These are phyloP conservation scores for Nerophis ophidion DNA, from an alignment of 2,113 vertebrate species.

Conservation along the genomic window DNA sequence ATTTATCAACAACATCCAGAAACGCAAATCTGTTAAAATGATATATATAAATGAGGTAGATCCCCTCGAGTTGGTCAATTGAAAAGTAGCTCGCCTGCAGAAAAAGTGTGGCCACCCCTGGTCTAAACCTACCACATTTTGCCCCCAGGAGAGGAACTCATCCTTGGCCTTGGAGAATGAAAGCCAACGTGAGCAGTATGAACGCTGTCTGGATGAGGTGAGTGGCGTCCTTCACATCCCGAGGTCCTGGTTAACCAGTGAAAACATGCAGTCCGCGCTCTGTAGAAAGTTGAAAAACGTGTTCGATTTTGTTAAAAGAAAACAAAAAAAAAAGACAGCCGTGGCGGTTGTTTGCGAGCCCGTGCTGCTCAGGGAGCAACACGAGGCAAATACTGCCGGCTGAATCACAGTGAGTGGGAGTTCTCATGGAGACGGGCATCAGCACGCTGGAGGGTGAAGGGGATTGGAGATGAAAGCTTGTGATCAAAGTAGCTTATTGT, in stretches of 20 bases:
- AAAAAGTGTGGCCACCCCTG: too few species aligned
- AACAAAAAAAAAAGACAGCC: background rate
- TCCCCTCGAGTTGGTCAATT: too few species aligned
- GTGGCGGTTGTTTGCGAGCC: conserved; percentile 39
- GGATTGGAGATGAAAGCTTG: conserved; percentile 1
- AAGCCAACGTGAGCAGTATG: conserved; percentile 89
- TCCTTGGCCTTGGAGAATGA: conserved; percentile 83
- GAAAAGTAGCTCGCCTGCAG: too few species aligned
- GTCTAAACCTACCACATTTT: conserved; percentile 6
- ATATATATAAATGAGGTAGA: too few species aligned
- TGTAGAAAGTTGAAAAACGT: background rate
- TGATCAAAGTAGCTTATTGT: conserved; percentile 10
- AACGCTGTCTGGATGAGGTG: conserved; percentile 90
- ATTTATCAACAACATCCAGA: too few species aligned
- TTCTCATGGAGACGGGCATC: conserved; percentile 1
- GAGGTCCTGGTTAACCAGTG: background rate
- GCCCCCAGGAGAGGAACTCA: conserved; percentile 80
- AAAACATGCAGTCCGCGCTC: background rate
- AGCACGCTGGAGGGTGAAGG: conserved; percentile 12
- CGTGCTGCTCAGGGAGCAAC: conserved; percentile 35
- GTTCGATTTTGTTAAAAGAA: background rate
- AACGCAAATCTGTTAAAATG: too few species aligned
- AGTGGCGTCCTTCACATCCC: conserved; percentile 31
- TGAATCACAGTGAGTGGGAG: conserved; percentile 21
- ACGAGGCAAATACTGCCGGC: conserved; percentile 12